phyloP scores from a whole-genome alignment of 2,113 vertebrate species.

The Syrmaticus mikado region DNA sequence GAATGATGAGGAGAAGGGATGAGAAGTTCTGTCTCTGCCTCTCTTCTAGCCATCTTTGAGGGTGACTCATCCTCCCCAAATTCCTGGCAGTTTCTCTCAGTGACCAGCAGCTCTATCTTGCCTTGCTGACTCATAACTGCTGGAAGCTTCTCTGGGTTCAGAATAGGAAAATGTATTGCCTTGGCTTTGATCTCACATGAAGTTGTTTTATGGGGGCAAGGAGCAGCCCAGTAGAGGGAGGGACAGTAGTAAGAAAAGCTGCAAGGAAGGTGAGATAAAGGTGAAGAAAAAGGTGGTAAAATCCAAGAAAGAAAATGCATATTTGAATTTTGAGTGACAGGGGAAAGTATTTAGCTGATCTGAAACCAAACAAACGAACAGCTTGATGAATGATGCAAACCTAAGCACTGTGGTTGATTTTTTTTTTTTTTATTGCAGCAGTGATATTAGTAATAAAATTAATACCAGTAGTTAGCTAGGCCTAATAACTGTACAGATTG shows the following conservation, averaged over 20 bases:
- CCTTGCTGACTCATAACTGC: slow-evolving; percentile 34
- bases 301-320: not conserved
- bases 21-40: not conserved
- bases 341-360: not conserved
- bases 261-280: not conserved
- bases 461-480: slow-evolving; percentile 50
- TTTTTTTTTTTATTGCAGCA: slow-evolving; percentile 8
- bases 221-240: not conserved
- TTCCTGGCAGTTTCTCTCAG: not conserved
- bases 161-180: not conserved
- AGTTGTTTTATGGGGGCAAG: not conserved
- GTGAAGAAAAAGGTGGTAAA: not conserved
- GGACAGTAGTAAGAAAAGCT: not conserved
- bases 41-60: not conserved
- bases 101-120: slow-evolving; percentile 3
- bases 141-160: slow-evolving; percentile 16
- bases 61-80: slow-evolving; percentile 19
- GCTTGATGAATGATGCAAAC: not conserved
- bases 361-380: not conserved
- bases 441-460: slow-evolving; percentile 64
- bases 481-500: slow-evolving; percentile 41
- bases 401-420: not conserved
- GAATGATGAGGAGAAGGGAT: not conserved
- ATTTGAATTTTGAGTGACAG: accelerated
- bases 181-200: not conserved